Evolutionary conservation across 2,113 vertebrate species (phyloP).

Genomic region (Rynchops niger): DNA sequence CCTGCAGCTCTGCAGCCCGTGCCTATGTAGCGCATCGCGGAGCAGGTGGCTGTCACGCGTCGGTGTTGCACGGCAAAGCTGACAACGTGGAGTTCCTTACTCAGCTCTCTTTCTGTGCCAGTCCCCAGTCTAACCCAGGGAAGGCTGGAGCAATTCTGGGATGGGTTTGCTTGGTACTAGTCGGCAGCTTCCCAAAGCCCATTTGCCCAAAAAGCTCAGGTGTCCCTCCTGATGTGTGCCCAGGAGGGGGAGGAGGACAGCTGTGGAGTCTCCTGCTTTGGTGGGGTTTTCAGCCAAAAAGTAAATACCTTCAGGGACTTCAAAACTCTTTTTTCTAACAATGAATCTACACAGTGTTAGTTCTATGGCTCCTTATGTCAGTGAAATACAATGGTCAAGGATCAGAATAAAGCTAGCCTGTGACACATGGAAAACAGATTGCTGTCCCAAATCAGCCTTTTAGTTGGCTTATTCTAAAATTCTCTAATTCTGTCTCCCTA

Average conservation of each 20-base stretch:
- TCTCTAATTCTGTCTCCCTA: background rate
- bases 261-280: background rate
- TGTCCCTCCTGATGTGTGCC: background rate
- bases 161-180: background rate
- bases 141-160: background rate
- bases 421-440: background rate
- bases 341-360: background rate
- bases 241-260: background rate
- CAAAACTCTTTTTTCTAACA: background rate
- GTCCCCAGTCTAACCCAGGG: too few relatives aligned
- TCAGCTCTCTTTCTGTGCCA: background rate
- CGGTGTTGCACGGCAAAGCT: background rate
- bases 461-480: background rate
- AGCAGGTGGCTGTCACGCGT: background rate
- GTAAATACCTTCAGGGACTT: background rate
- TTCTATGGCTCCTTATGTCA: background rate
- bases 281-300: background rate
- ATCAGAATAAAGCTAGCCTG: background rate
- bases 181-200: background rate
- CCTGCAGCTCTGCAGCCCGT: background rate
- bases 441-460: background rate
- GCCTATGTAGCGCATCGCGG: fast-evolving
- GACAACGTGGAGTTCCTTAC: fast-evolving
- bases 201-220: background rate
- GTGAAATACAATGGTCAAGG: background rate